These are phyloP conservation scores for Tribolium freemani DNA, from an alignment of 2,888 invertebrate species.

Conservation along the genomic window DNA sequence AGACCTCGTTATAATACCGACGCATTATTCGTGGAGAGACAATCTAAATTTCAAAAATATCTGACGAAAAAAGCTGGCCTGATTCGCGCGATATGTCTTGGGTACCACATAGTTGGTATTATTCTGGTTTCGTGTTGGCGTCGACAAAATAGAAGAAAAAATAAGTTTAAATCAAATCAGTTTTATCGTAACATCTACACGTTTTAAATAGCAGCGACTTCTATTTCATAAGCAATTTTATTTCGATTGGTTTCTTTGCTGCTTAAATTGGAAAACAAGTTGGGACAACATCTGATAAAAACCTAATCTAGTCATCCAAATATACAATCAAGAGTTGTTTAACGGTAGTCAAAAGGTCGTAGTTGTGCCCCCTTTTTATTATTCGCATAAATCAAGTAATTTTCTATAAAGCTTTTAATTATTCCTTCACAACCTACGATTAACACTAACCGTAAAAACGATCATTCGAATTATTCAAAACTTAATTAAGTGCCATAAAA, in stretches of 20 bases:
- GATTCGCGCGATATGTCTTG: not conserved
- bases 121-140: not conserved
- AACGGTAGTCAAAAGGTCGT: constrained; percentile 35
- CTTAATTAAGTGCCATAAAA: constrained; percentile 11
- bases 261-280: not conserved
- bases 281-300: not conserved
- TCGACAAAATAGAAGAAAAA: not conserved
- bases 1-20: constrained; percentile 25
- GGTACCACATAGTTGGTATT: not conserved
- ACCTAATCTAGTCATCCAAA: not conserved
- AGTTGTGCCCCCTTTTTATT: constrained; percentile 17
- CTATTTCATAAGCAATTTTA: not conserved
- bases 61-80: constrained; percentile 2
- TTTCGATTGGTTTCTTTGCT: not conserved
- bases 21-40: constrained; percentile 8
- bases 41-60: constrained; percentile 28
- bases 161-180: not conserved
- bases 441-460: constrained; percentile 18
- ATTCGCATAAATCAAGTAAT: constrained; percentile 22
- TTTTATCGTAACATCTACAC: not conserved
- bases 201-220: not conserved
- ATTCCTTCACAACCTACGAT: constrained; percentile 14
- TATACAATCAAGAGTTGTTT: constrained; percentile 6
- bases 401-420: constrained; percentile 24
- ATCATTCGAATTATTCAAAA: constrained; percentile 20